These are phyloP conservation scores for Acanthurus lineatus DNA, from an alignment of 2,797 vertebrate species.

Conservation along the genomic window DNA sequence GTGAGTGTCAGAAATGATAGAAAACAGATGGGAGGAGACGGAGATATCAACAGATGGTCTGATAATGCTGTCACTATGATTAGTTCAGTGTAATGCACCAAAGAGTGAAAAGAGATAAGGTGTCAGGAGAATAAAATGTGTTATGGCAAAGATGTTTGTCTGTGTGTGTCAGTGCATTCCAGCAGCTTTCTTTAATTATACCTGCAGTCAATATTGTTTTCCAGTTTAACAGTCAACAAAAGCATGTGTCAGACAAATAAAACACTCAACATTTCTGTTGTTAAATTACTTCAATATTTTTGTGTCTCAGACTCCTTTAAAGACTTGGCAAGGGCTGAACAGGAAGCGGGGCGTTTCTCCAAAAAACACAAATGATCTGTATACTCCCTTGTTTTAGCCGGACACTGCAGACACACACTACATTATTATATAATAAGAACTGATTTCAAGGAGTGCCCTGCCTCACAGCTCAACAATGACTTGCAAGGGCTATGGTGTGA, in stretches of 20 bases:
- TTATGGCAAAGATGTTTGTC: not conserved
- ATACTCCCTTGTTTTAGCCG: conserved; percentile 11
- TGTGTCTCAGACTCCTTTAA: conserved; percentile 10
- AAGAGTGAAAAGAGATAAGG: not conserved
- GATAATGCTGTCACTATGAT: conserved; percentile 2
- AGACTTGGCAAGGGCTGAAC: conserved; percentile 9
- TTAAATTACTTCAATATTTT: conserved; percentile 3
- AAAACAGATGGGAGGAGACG: conserved; percentile 59
- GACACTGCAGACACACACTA: conserved; percentile 35
- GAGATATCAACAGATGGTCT: conserved; percentile 4
- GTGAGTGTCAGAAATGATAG: conserved; percentile 39
- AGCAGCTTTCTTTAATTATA: not conserved
- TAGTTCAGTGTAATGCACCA: not conserved
- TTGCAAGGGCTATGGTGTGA: not conserved
- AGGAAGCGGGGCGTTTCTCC: conserved; percentile 55
- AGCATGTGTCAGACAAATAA: conserved; percentile 5
- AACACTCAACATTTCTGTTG: conserved; percentile 2
- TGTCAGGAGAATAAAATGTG: not conserved
- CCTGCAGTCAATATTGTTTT: not conserved
- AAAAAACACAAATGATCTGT: conserved; percentile 54
- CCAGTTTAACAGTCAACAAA: not conserved
- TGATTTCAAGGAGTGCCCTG: conserved; percentile 42
- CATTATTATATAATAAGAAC: conserved; percentile 58
- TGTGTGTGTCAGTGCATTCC: too few relatives aligned
- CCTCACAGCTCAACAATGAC: conserved; percentile 10